These are phyloP conservation scores for Tenthredo amoena DNA, from an alignment of 2,888 invertebrate species.

Conservation along the genomic window DNA sequence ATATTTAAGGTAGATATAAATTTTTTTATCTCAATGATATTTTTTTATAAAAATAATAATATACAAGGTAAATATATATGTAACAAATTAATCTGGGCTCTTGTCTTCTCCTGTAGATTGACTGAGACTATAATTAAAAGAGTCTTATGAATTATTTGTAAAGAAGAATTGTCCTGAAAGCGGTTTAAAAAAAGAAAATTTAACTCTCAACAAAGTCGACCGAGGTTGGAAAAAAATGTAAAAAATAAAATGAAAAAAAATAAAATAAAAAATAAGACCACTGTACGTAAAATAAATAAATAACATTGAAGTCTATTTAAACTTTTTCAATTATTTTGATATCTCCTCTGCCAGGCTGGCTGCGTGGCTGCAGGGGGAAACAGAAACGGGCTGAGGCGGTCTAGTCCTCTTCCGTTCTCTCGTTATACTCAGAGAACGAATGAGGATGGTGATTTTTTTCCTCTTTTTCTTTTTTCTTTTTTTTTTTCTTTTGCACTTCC, in stretches of 20 bases:
- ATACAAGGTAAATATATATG: not conserved
- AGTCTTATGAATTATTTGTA: not conserved
- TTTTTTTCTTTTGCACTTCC: not conserved
- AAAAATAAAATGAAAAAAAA: not conserved
- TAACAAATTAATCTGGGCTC: not conserved
- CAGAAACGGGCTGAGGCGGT: conserved; percentile 48
- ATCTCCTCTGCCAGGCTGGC: conserved; percentile 59
- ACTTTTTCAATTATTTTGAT: conserved; percentile 73
- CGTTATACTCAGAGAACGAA: conserved; percentile 42
- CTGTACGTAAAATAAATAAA: conserved; percentile 57
- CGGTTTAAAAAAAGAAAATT: not conserved
- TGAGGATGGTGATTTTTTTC: not conserved
- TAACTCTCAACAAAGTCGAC: not conserved
- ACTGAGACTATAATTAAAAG: conserved; percentile 17
- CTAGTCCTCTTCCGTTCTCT: conserved; percentile 41
- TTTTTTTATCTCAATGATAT: not conserved
- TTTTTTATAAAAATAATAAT: not conserved
- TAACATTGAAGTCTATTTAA: conserved; percentile 67
- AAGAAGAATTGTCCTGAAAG: not conserved
- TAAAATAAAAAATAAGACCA: not conserved
- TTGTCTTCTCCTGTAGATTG: not conserved
- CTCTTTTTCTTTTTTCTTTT: not conserved
- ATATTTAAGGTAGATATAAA: not conserved
- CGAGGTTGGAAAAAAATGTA: not conserved
- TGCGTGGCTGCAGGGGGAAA: not conserved